A percentile compares a stretch with the other conserved stretches of the same genome.
Evolutionary conservation across 2,797 vertebrate species (phyloP).

Genomic region (Bufotes viridis): DNA sequence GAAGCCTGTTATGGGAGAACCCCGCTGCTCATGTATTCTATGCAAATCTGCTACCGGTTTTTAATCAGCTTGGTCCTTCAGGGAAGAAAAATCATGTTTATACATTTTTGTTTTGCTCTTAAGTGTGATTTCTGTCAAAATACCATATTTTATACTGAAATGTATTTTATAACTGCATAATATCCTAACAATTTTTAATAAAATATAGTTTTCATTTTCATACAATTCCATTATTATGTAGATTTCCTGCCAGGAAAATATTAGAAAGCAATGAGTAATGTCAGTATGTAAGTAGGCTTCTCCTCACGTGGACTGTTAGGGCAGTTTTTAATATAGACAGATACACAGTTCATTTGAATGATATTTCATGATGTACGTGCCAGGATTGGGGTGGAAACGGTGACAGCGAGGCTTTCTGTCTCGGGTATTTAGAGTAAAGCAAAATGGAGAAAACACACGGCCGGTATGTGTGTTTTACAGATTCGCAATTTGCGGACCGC

Average conservation of each 20-base stretch:
- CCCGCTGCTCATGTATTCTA: neutral
- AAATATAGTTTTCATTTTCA: neutral
- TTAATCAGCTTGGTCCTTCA: neutral
- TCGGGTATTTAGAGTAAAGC: no score
- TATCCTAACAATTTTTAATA: neutral
- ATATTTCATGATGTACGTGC: no score
- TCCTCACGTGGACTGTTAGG: neutral
- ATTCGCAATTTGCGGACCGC: no score
- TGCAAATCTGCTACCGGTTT: neutral
- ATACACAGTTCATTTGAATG: no score
- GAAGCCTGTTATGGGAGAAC: neutral
- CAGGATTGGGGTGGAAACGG: no score
- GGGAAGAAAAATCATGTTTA: neutral
- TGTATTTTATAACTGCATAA: neutral
- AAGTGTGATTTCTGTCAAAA: neutral
- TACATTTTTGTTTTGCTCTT: neutral
- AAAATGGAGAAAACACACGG: no score
- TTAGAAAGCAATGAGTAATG: neutral
- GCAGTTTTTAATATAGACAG: no score
- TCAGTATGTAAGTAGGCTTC: neutral
- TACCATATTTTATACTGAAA: neutral
- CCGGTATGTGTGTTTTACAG: no score
- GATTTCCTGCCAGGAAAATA: neutral
- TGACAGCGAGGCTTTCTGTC: no score
- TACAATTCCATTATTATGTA: neutral